Percentiles rank a stretch among this genome's conserved stretches.
phyloP scores from a whole-genome alignment of 2,888 invertebrate species.

The Tachina fera region DNA sequence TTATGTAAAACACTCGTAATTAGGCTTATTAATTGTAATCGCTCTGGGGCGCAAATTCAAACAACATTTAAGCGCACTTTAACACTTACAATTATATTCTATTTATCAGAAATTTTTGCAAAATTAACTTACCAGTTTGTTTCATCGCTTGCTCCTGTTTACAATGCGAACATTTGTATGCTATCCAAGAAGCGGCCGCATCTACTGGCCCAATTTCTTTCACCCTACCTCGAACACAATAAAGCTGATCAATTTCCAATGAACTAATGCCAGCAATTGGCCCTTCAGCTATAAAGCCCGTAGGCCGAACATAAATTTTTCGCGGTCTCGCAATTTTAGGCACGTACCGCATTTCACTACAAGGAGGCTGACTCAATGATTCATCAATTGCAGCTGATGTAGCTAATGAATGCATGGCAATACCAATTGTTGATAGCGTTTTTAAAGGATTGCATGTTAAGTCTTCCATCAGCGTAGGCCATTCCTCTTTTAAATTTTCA shows the following conservation, averaged over 20 bases:
- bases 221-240: conserved; percentile 92
- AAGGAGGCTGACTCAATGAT: conserved; percentile 37
- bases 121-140: conserved; percentile 81
- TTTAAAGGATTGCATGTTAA: conserved; percentile 87
- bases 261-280: conserved; percentile 79
- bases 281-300: conserved; percentile 87
- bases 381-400: conserved; percentile 61
- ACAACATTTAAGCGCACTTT: too few relatives aligned
- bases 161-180: conserved; percentile 84
- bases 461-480: conserved; percentile 87
- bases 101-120: too few relatives aligned
- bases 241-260: conserved; percentile 87
- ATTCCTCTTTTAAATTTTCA: conserved; percentile 84
- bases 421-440: conserved; percentile 88
- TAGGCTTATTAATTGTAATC: too few relatives aligned
- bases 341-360: conserved; percentile 71
- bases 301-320: conserved; percentile 84
- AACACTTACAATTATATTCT: too few relatives aligned
- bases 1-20: too few relatives aligned
- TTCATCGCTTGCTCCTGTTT: conserved; percentile 85
- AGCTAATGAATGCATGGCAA: conserved; percentile 85
- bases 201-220: conserved; percentile 90
- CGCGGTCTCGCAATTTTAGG: conserved; percentile 71
- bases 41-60: too few relatives aligned
- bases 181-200: conserved; percentile 89